Percentiles rank a stretch among this genome's conserved stretches.
These are phyloP conservation scores for Festucalex cinctus DNA, from an alignment of 2,113 vertebrate species.

Conservation along the genomic window DNA sequence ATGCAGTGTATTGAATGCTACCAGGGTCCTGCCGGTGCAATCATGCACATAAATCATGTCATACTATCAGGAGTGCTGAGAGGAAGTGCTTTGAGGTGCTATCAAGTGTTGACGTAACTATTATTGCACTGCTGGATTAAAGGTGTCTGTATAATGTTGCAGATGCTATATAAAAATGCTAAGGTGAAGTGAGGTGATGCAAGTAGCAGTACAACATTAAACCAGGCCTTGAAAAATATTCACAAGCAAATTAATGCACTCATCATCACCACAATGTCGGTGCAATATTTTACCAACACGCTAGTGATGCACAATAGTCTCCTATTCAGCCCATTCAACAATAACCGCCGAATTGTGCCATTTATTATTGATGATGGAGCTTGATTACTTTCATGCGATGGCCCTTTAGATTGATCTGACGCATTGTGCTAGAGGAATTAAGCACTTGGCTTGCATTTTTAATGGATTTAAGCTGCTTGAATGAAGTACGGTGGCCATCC, in stretches of 20 bases:
- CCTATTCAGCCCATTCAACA: constrained; percentile 55
- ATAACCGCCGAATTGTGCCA: constrained; percentile 53
- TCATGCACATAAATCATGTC: constrained; percentile 5
- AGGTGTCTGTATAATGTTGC: constrained; percentile 23
- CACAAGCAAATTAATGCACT: constrained; percentile 3
- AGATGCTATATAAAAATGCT: constrained; percentile 5
- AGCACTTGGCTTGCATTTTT: constrained; percentile 63
- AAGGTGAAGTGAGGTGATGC: constrained; percentile 12
- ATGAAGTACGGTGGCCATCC: constrained; percentile 29
- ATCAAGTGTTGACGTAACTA: constrained; percentile 30
- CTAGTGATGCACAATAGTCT: constrained; percentile 26
- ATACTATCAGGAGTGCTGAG: constrained; percentile 16
- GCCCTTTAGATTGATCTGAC: constrained; percentile 48
- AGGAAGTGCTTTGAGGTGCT: constrained; percentile 25
- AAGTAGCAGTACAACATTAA: not conserved
- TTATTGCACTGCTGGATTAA: constrained; percentile 11
- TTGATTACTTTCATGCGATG: constrained; percentile 67
- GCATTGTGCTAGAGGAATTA: constrained; percentile 53
- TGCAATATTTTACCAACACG: constrained; percentile 24
- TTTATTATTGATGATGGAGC: constrained; percentile 72
- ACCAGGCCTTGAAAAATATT: not conserved
- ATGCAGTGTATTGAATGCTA: constrained; percentile 17
- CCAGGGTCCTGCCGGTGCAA: constrained; percentile 1
- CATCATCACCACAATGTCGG: constrained; percentile 11
- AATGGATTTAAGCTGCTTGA: constrained; percentile 52